Base-by-base conservation (phyloP, 2,888 invertebrate species). In the Philereme vetulata region DNA sequence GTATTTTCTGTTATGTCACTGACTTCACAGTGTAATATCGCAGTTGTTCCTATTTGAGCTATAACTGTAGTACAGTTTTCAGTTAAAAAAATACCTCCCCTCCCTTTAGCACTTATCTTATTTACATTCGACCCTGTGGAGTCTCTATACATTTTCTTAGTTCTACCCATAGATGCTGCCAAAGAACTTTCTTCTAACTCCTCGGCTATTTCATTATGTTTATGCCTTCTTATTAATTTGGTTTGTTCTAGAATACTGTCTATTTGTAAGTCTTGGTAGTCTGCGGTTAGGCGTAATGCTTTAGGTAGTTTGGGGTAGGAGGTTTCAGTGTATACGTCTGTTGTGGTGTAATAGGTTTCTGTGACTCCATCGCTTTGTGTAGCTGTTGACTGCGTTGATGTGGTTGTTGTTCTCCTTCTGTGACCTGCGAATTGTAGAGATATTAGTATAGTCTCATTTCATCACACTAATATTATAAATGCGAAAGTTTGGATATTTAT, bases 41-140 rank as follows among this genome's bases (percentile, higher is more conserved):
- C 94, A 9, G 94, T 94, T 6, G 94, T 94, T 55, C 94, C 94
- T 72, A 93, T 93, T 83, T 94, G 94, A 60, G 94, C 94, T 81
- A 93, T 87, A 67, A 94, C 93, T 64, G 93, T 91, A n/a, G 94
- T 94, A 83, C 93, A 93, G 80, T 94, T 94, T 60, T 93, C 93
- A 76, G 93, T 93, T 78, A 93, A 85, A 90, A 94, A 94, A 84
- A 93, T 91, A 76, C 90, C 90, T 70, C 72, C 77, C 69, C 87
- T 90, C 32, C 76, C 77, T 71, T 91, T 92, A 51, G 78, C 82
- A 82, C 81, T 84, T 82, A 92, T 79, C 56, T 90, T 92, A 86
- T 92, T 92, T 64, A 82, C 81, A 71, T 78, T 76, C 1, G 89
- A 85, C 6, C 79, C 82, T n/a, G 83, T 70, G 34, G 90, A 85